Base-by-base conservation (phyloP, 2,888 invertebrate species). In the Perithous albicinctus region DNA sequence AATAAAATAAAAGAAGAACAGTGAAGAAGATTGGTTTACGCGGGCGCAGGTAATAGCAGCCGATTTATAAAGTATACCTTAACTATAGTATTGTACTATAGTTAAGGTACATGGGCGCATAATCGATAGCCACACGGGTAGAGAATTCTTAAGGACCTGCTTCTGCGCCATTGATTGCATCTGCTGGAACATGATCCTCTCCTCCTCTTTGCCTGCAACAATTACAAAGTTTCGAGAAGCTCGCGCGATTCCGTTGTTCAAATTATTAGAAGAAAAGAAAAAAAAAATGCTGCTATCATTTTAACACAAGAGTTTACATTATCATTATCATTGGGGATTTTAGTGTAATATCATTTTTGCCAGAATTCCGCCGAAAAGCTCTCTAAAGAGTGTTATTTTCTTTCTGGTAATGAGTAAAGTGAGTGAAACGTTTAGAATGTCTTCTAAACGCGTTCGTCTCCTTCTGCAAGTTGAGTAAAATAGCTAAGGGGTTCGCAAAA, bases 151-250 rank as follows among this genome's bases (percentile, higher is more conserved):
- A 93, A 92, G 94, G 95, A 98, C 98, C 97, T 98, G 98, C 95
- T 98, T 98, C 94, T 98, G 98, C 92, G 98, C 98, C 97, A 98
- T 96, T 89, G 97, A 97, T 93, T 98, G 98, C 97, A 98, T 98
- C 94, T 98, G 98, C 94, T 98, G 98, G 94, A 98, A 97, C 97
- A 98, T 98, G 94, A 97, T 97, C 89, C 98, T 95, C 94, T 98
- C 98, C 94, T 98, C 98, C 94, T 98, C 98, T 95, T 98, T 98
- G 93, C 98, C 98, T 98, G 95, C 93, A 95, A 95, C 94, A 94
- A 89, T 85, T 81, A 89, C 80, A 92, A 90, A 88, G 84, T 85
- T 87, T 88, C 82, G 83, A 83, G 78, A 79, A 82, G 84, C 82
- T 84, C 84, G 80, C 82, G 83, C 77, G 80, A 80, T 77, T 78